Percentiles rank a stretch among this genome's conserved stretches.
phyloP scores from a whole-genome alignment of 2,888 invertebrate genomes.

The Habroteleia sp. region DNA sequence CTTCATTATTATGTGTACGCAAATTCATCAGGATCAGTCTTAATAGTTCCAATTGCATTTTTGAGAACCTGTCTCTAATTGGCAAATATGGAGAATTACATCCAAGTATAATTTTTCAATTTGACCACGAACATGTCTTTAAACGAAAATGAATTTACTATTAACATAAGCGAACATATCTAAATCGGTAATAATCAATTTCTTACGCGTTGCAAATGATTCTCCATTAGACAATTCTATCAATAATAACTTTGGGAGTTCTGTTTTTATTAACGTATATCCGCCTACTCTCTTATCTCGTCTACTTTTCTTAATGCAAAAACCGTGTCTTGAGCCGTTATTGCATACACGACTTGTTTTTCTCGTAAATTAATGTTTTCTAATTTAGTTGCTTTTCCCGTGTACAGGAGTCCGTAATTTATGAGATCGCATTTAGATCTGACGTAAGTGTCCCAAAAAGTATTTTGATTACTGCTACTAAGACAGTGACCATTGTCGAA shows the following conservation, averaged over 20 bases:
- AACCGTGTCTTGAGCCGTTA: conserved; percentile 31
- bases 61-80: conserved; percentile 67
- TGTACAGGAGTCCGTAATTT: neutral
- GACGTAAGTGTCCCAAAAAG: too few species aligned
- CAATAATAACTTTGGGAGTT: conserved; percentile 47
- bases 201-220: neutral
- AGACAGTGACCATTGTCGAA: too few species aligned
- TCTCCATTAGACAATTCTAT: neutral
- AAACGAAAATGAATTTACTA: conserved; percentile 68
- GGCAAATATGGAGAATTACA: conserved; percentile 65
- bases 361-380: neutral
- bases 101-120: conserved; percentile 63
- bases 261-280: conserved; percentile 28
- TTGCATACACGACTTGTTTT: conserved; percentile 33
- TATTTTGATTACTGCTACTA: too few species aligned
- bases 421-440: too few species aligned
- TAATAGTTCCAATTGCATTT: conserved; percentile 66
- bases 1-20: conserved; percentile 65
- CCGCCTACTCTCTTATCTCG: conserved; percentile 6
- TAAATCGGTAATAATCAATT: conserved; percentile 21
- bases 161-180: conserved; percentile 67
- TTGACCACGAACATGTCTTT: conserved; percentile 64
- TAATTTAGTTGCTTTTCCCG: neutral
- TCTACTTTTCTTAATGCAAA: conserved; percentile 54
- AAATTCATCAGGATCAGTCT: conserved; percentile 66